Conservation (phyloP, 1,140 invertebrate genomes). For the Drosophila ironensis region DNA sequence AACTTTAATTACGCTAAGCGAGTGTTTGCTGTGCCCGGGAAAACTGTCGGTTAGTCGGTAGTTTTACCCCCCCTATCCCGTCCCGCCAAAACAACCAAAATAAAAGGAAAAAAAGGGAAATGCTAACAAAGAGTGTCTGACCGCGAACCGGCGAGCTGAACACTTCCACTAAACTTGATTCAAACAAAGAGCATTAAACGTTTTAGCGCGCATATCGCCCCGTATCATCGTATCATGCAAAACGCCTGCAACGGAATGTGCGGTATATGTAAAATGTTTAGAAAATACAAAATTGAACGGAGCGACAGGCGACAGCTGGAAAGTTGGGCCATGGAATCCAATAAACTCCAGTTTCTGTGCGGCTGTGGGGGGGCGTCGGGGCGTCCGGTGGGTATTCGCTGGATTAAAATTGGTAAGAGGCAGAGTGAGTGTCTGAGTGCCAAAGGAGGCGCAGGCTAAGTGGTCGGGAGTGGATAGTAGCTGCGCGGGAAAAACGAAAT, state of each 20-base stretch:
- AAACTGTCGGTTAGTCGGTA: not conserved
- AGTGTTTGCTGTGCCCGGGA: conserved; percentile 36
- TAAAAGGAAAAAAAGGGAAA: conserved; percentile 27
- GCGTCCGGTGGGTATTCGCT: too few species aligned
- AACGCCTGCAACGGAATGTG: too few species aligned
- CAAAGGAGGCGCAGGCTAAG: conserved; percentile 44
- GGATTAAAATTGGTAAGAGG: too few species aligned
- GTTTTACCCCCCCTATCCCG: not conserved
- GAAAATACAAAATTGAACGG: conserved; percentile 62
- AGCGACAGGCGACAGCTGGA: conserved; percentile 46
- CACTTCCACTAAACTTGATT: conserved; percentile 68
- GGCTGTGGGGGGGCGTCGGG: too few species aligned
- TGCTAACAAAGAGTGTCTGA: conserved; percentile 53
- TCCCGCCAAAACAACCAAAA: not conserved
- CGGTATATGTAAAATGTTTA: conserved; percentile 73
- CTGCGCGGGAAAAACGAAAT: conserved; percentile 7
- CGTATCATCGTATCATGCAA: too few species aligned
- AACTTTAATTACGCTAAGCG: conserved; percentile 73
- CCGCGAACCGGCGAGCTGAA: conserved; percentile 27
- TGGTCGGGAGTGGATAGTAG: conserved; percentile 43
- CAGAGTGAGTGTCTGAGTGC: conserved; percentile 5
- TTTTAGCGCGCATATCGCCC: too few species aligned
- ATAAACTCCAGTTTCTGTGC: conserved; percentile 65
- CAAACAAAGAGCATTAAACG: conserved; percentile 62
- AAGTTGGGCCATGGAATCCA: conserved; percentile 52